Evolutionary conservation across 1,140 invertebrate genomes (phyloP), one percentile per base, ranked within the genome.

Genomic region (Caerostris darwini): DNA sequence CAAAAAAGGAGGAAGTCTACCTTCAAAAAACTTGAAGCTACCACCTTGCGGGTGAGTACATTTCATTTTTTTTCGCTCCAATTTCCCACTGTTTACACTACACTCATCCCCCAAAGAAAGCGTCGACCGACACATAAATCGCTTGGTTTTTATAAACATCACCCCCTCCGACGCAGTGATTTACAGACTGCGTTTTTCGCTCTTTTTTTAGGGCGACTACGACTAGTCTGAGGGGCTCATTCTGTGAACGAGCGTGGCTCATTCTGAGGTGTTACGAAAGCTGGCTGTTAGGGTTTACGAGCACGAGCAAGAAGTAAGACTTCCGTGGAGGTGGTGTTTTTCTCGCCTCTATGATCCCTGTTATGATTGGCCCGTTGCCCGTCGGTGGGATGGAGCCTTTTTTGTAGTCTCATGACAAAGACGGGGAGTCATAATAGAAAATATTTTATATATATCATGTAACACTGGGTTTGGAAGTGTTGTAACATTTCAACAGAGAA

Each of bases 321-420:
- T 77, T 77, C 71, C 71, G 71, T 77, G 71, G 71, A 77, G 71
- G 71, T 53, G 71, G 71, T 53, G 71, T 77, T 77, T 5, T 64
- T 64, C 61, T 12, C 10, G 12, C 61, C 61, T 14, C 17, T 64
- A 14, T 12, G 71, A 77, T 77, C 53, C 34, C 34, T 77, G 53
- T 77, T 77, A 77, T 77, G 10, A 77, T 77, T 77, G 71, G 71
- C 71, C 53, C 7, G 2, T 8, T 50, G 71, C 71, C 71, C 19
- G 71, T 5, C 53, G 34, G 53, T 53, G 71, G 12, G 17, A 67
- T 14, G 14, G 61, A 67, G 61, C 61, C 61, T 67, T 67, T 64
- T 67, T 67, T 67, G 61, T n/a, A 67, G 61, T n/a, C 61, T 67
- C n/a, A 6, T 67, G 61, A 67, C 61, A 67, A 67, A 17, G 61